Evolutionary conservation across 1,140 invertebrate species (phyloP).

Genomic region (Dreissena polymorpha): DNA sequence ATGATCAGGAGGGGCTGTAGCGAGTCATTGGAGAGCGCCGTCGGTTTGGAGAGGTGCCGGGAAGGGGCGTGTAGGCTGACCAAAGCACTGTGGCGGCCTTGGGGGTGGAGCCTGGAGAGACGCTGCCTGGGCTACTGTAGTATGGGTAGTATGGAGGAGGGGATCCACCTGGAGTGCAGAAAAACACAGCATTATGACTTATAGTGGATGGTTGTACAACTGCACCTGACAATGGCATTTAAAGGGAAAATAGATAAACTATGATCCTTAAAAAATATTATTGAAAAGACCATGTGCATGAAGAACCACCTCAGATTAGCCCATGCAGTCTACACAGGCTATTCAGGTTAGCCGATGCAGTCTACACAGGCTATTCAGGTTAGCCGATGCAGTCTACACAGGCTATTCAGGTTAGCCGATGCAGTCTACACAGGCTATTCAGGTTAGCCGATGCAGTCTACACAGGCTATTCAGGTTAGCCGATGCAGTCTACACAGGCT

Average conservation of each 20-base stretch:
- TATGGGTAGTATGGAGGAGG: constrained; percentile 40
- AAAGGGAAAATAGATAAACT: not conserved
- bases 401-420: too few species aligned
- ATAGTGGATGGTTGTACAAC: not conserved
- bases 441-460: too few species aligned
- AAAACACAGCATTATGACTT: not conserved
- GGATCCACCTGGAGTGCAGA: constrained; percentile 2
- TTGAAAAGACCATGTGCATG: not conserved
- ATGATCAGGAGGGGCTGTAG: constrained; percentile 47
- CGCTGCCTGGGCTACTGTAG: constrained; percentile 8
- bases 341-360: too few species aligned
- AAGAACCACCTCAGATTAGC: not conserved
- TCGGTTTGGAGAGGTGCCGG: constrained; percentile 35
- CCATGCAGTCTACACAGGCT: not conserved
- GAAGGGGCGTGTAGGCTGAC: constrained; percentile 45
- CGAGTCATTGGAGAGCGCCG: constrained; percentile 41
- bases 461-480: too few species aligned
- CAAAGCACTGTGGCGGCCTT: constrained; percentile 45
- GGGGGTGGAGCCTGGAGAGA: not conserved
- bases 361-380: too few species aligned
- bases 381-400: too few species aligned
- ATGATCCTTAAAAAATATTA: not conserved
- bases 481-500: too few species aligned
- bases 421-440: too few species aligned
- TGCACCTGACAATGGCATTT: not conserved